Base-by-base conservation (phyloP, 2,113 vertebrate species). In the Herpetotheres cachinnans region DNA sequence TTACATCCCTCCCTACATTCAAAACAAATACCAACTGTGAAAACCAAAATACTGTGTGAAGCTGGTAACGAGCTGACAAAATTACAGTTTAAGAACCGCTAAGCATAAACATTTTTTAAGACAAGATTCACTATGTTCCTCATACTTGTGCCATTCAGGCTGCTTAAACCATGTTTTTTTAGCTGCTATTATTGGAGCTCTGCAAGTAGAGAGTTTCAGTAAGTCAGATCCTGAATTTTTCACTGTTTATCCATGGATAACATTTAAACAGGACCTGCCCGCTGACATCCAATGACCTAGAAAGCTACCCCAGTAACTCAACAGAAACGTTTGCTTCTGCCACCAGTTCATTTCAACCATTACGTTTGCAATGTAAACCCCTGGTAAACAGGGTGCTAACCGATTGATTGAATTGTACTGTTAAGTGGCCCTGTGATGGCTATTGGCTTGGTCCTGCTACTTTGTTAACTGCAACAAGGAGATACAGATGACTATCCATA, bases 1-100 rank as follows among this genome's bases (percentile, higher is more conserved):
- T 76, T 72, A 62, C 25, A 72, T 38, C 14, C 20, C 30, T 93
- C 34, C 9, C 70, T 56, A 27, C 40, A 93, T 44, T 85, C 74
- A 76, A 96, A 89, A 89, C 11, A 87, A 95, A 84, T 44, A 29
- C 38, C 82, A 94, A 71, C 77, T 78, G 77, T 80, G 89, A 96
- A 95, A 93, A 92, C 55, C 17, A 82, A 84, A 91, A 94, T 91
- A 66, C 38, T 54, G 50, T 83, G 84, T 67, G 73, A 93, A 87
- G 77, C 2, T 78, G 86, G 83, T 82, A 93, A 78, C 0, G 0
- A 94, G 52, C 67, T 95, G 73, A 89, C 89, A 95, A 93, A 93
- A 58, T 62, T 65, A 46, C 16, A 59, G 59, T 59, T 59, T 78
- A 84, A 86, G 52, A 78, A 74, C 2, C 18, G 63, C 62, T 55